Base-by-base conservation (phyloP, 2,797 vertebrate species). In the Enteromius afrohamiltoni region DNA sequence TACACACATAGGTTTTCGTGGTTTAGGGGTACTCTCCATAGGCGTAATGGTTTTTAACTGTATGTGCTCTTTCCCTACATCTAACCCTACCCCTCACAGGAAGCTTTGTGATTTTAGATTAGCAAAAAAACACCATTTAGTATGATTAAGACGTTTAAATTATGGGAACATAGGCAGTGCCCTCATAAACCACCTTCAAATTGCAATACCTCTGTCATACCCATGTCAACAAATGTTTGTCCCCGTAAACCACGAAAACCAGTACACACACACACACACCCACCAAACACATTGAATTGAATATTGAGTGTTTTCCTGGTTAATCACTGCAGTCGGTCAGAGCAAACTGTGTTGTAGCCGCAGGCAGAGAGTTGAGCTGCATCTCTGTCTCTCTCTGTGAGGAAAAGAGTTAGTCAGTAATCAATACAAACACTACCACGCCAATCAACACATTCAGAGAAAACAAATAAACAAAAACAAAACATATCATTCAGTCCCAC, bases 401-500 rank as follows among this genome's bases (percentile, higher is more conserved):
- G 70, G 70, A 73, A 53, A 73, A 73, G 47, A 51, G 47, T 34
- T n/a, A 75, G 71, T 55, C 47, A 40, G 10, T 70, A 69, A 70
- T 80, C 47, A 80, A 70, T 58, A 70, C n/a, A 55, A 55, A 40
- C 8, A 3, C 45, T 78, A 23, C 31, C 21, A 53, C 3, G 17
- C 23, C 23, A 40, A 58, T 55, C 65, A 80, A 58, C 17, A n/a
- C n/a, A 55, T 69, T 80, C 34, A 80, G 9, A 34, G 70, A 21
- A 65, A 53, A 40, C 47, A 51, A 53, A 79, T 10, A 49, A 51
- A 79, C 77, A 68, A 53, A 40, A 79, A 68, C 77, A 40, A 40
- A 79, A 68, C 77, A 40, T 23, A 68, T 68, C 26, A 47, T 51
- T 21, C 26, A 73, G 45, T 13, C 70, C 29, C 17, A 51, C 17